Conservation (phyloP, 2,797 vertebrate species). For the Mus caroli region DNA sequence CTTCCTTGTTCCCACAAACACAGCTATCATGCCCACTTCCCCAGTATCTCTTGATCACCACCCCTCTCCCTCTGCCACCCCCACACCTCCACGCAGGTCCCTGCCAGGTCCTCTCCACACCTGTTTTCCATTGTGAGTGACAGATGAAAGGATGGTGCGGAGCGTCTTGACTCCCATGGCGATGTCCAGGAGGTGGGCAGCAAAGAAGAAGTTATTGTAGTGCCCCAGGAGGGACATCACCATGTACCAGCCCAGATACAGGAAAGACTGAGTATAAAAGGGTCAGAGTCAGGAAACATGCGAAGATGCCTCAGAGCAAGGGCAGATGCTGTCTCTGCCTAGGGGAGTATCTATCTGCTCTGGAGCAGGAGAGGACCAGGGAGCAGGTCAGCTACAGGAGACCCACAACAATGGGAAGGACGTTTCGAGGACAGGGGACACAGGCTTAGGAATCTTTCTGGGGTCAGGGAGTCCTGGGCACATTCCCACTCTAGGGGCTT, state of each 20-base stretch:
- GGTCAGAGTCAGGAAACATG: neutral
- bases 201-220: conserved; percentile 98
- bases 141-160: conserved; percentile 96
- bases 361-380: neutral
- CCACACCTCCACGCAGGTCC: neutral
- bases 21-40: neutral
- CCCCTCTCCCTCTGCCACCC: neutral
- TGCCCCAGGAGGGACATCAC: conserved; percentile 96
- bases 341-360: neutral
- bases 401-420: neutral
- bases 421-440: neutral
- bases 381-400: neutral
- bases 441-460: neutral
- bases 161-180: conserved; percentile 98
- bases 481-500: conserved; percentile 21
- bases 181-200: conserved; percentile 95
- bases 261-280: conserved; percentile 92
- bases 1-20: neutral
- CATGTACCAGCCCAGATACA: conserved; percentile 96
- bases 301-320: neutral
- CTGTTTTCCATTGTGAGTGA: conserved; percentile 98
- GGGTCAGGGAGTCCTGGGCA: neutral
- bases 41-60: neutral
- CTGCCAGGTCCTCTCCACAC: conserved; percentile 82
- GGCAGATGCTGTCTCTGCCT: neutral